phyloP scores from a whole-genome alignment of 2,797 vertebrate species.

The Melanogrammus aeglefinus region DNA sequence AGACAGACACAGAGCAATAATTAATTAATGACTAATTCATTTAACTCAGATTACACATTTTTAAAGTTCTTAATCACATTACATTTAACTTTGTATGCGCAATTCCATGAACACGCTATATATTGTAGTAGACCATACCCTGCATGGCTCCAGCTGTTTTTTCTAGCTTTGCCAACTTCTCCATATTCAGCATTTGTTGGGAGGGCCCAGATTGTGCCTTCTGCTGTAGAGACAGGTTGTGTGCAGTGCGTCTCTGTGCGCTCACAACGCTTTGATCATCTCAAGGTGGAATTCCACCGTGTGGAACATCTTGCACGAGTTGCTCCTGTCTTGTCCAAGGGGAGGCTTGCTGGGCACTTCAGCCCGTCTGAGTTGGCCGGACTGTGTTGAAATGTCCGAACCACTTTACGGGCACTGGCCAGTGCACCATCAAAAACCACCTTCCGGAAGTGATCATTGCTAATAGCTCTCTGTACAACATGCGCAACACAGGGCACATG shows the following conservation, averaged over 20 bases:
- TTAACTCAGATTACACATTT: no score
- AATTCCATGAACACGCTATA: neutral
- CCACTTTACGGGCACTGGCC: no score
- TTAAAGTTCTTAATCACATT: no score
- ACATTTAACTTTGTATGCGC: slow-evolving; percentile 4
- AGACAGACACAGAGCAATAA: no score
- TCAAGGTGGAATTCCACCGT: slow-evolving; percentile 17
- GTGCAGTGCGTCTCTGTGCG: slow-evolving; percentile 13
- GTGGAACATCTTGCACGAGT: neutral
- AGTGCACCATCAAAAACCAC: no score
- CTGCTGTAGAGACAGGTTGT: slow-evolving; percentile 16
- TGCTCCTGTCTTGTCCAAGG: neutral
- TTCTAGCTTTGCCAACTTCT: no score
- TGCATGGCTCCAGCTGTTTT: slow-evolving; percentile 11
- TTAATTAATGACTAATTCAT: no score
- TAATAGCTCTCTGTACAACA: no score
- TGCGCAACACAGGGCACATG: neutral
- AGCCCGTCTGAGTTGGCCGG: no score
- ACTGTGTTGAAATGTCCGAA: no score
- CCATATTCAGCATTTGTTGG: slow-evolving; percentile 13
- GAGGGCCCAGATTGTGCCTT: slow-evolving; percentile 8
- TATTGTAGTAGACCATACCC: slow-evolving; percentile 9
- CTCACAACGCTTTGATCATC: slow-evolving; percentile 8
- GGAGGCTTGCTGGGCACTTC: no score
- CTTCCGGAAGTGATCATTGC: no score